phyloP scores from a whole-genome alignment of 1,140 invertebrate genomes.

The Drosophila chauvacae region DNA sequence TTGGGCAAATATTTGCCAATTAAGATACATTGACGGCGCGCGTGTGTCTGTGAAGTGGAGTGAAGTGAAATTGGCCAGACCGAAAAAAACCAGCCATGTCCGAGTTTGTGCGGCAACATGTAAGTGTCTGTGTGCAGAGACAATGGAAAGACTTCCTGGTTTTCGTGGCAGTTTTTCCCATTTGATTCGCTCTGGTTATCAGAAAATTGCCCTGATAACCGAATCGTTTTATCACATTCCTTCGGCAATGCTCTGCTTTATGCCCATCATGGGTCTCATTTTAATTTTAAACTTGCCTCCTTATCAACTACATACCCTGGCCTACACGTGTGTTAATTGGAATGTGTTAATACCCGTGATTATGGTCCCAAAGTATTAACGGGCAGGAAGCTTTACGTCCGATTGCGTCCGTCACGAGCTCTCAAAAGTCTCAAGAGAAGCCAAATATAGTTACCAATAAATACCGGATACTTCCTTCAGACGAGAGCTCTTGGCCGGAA shows the following conservation, averaged over 20 bases:
- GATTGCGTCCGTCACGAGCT: constrained; percentile 36
- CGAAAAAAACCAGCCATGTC: constrained; percentile 45
- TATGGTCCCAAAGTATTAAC: constrained; percentile 31
- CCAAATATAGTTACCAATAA: constrained; percentile 25
- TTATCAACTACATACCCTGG: constrained; percentile 30
- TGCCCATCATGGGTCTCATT: constrained; percentile 33
- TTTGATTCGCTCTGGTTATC: constrained; percentile 44
- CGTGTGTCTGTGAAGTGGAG: constrained; percentile 46
- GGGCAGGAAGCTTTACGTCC: constrained; percentile 12
- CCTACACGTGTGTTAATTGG: constrained; percentile 47
- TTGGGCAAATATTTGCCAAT: constrained; percentile 72
- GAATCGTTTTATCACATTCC: constrained; percentile 46
- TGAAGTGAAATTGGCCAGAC: constrained; percentile 21
- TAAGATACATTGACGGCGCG: constrained; percentile 41
- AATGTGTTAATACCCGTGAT: constrained; percentile 36
- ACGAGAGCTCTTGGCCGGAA: constrained; percentile 3
- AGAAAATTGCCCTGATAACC: constrained; percentile 54
- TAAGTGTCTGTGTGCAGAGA: constrained; percentile 38
- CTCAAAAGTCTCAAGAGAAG: constrained; percentile 1
- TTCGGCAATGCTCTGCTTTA: constrained; percentile 15
- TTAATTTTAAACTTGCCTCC: constrained; percentile 42
- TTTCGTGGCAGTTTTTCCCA: constrained; percentile 33
- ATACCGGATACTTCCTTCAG: constrained; percentile 20
- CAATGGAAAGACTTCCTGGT: constrained; percentile 35
- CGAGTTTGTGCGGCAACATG: constrained; percentile 73